Percentiles rank a stretch among this genome's conserved stretches.
Conservation (phyloP, 2,888 invertebrate species). For the Petrophora chlorosata region DNA sequence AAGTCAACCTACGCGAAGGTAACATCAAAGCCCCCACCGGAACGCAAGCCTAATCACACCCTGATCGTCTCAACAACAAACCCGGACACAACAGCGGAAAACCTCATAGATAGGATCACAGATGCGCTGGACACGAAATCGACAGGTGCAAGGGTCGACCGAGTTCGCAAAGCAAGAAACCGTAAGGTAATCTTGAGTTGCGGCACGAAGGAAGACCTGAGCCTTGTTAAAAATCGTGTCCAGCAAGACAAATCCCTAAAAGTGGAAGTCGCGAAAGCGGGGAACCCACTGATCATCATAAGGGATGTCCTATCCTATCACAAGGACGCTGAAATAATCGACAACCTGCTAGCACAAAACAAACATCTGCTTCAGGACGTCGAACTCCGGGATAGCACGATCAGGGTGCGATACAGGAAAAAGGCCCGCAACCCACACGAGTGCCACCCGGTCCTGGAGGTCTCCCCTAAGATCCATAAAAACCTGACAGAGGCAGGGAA, state of each 20-base stretch:
- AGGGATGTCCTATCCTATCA: neutral
- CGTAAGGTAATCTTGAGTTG: neutral
- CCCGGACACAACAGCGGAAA: slow-evolving; percentile 9
- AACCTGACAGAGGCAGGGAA: neutral
- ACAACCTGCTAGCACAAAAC: neutral
- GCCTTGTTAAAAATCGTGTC: neutral
- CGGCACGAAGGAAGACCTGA: neutral
- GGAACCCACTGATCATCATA: neutral
- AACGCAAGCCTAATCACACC: slow-evolving; percentile 18
- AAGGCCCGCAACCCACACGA: neutral
- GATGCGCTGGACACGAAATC: slow-evolving; percentile 23
- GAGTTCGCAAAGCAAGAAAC: slow-evolving; percentile 2
- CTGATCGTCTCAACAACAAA: slow-evolving; percentile 12
- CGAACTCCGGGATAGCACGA: neutral
- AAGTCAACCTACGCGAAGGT: slow-evolving; percentile 2
- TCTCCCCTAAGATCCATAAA: neutral
- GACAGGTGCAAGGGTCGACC: slow-evolving; percentile 4
- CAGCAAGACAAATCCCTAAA: neutral
- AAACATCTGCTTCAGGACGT: neutral
- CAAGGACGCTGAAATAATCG: neutral
- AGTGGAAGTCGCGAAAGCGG: neutral
- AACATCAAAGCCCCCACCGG: neutral
- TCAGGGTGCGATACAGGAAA: neutral
- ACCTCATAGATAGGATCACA: slow-evolving; percentile 17
- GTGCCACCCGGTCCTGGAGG: slow-evolving; percentile 20